Percentiles rank a stretch among this genome's conserved stretches.
Evolutionary conservation across 2,113 vertebrate species (phyloP).

Genomic region (Acanthisitta chloris): DNA sequence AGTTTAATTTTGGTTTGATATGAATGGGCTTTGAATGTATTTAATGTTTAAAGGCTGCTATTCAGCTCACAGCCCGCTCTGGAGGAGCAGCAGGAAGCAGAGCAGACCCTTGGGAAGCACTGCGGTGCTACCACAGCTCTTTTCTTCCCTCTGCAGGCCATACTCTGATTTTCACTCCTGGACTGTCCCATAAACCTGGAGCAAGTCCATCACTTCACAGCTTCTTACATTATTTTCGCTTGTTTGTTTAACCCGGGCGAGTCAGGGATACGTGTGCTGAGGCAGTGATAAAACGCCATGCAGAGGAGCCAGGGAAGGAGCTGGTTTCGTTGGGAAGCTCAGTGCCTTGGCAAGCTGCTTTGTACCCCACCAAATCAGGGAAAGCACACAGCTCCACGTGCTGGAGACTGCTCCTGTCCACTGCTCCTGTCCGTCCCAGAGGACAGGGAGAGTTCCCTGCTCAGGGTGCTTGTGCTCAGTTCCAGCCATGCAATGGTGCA

Average conservation of each 20-base stretch:
- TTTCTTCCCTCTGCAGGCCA: constrained; percentile 67
- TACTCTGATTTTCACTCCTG: constrained; percentile 12
- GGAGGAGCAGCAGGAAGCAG: background rate
- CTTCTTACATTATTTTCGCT: background rate
- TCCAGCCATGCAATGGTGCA: rapidly evolving
- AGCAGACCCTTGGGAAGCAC: background rate
- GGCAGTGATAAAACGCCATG: rapidly evolving
- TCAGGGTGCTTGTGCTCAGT: rapidly evolving
- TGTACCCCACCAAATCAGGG: too few relatives aligned
- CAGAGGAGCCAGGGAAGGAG: background rate
- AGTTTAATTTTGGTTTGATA: constrained; percentile 36
- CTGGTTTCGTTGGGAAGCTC: background rate
- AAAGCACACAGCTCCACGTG: rapidly evolving
- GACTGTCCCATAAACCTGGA: background rate
- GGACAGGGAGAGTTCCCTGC: rapidly evolving
- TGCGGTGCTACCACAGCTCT: constrained; percentile 35
- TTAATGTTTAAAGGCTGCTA: background rate
- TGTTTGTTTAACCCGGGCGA: background rate
- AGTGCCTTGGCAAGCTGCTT: background rate
- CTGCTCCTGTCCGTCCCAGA: rapidly evolving
- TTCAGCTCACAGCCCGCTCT: background rate
- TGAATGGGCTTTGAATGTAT: constrained; percentile 2
- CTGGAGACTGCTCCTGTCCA: background rate
- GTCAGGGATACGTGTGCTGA: background rate
- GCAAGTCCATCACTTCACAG: background rate